Evolutionary conservation across 1,140 invertebrate genomes (phyloP), one percentile per base, ranked within the genome.

Genomic region (Lasaia peninsularis): DNA sequence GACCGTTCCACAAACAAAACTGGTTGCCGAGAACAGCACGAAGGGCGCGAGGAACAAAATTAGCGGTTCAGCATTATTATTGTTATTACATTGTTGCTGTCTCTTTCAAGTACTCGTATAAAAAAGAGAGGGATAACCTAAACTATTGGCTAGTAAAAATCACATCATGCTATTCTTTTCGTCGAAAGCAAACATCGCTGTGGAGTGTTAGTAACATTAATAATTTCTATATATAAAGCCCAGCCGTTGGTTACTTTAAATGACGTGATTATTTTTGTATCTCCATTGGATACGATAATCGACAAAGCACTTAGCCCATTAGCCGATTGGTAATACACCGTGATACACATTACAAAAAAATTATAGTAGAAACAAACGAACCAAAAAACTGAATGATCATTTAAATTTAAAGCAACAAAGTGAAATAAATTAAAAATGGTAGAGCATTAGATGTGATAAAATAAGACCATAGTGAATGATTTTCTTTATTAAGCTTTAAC

Each of bases 1-100:
- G 80, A 78, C 80, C 73, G 76, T 82, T 87, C 79, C 73, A 85
- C 84, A 80, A 84, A 84, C 84, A 80, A 85, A 87, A 84, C 84
- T 77, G 84, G 84, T 87, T 87, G 76, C 80, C 63, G 80, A 79
- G 76, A 84, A 77, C 80, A 65, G 72, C 69, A 72, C 65, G 75
- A 84, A 84, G 84, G 84, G 82, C 84, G 80, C 77, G 78, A 84
- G 84, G 78, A 80, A 78, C 84, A 69, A 81, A 85, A 82, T 87
- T 82, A 85, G 78, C 71, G 73, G 78, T 78, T 78, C 62, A 69
- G 73, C 69, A 63, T 73, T 71, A 83, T 82, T 85, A 83, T 86
- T 85, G 81, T 80, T 80, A 82, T 71, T 76, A 12, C 21, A 58
- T 65, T 67, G 64, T 56, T 68, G 35, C 68, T 69, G 44, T 83